Conservation (phyloP, 2,797 vertebrate genomes). For the Natrix natrix region DNA sequence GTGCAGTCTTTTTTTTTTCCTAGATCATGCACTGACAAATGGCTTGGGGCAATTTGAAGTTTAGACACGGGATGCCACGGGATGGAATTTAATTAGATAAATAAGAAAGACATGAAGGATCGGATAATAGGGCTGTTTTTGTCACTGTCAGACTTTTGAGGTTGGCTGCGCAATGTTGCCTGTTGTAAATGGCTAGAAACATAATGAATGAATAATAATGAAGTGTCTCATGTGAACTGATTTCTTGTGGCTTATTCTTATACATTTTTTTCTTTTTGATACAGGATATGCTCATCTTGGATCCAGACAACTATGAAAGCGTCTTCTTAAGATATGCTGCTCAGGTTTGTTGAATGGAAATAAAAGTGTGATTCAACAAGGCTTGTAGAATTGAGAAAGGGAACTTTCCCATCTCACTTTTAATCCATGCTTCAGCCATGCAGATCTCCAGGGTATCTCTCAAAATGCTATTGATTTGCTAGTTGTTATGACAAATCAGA, state of each 20-base stretch:
- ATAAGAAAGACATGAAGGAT: not conserved
- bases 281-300: conserved; percentile 54
- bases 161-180: not conserved
- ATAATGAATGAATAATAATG: conserved; percentile 17
- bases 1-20: not conserved
- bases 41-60: not conserved
- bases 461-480: conserved; percentile 46
- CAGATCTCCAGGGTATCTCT: conserved; percentile 34
- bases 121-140: not conserved
- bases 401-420: conserved; percentile 14
- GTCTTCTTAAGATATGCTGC: conserved; percentile 63
- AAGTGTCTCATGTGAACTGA: not conserved
- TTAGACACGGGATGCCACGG: not conserved
- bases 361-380: not conserved
- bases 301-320: conserved; percentile 49
- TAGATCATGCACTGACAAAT: not conserved
- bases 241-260: conserved; percentile 43
- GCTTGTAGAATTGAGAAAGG: conserved; percentile 1
- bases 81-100: conserved; percentile 2
- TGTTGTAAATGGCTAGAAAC: conserved; percentile 24
- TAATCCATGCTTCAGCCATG: conserved; percentile 19
- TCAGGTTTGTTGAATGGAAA: conserved; percentile 62
- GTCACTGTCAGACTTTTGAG: not conserved
- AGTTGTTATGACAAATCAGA: conserved; percentile 38
- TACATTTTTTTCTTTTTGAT: conserved; percentile 52